Base-by-base conservation (phyloP, 2,888 invertebrate genomes). In the Strigamia maritima region DNA sequence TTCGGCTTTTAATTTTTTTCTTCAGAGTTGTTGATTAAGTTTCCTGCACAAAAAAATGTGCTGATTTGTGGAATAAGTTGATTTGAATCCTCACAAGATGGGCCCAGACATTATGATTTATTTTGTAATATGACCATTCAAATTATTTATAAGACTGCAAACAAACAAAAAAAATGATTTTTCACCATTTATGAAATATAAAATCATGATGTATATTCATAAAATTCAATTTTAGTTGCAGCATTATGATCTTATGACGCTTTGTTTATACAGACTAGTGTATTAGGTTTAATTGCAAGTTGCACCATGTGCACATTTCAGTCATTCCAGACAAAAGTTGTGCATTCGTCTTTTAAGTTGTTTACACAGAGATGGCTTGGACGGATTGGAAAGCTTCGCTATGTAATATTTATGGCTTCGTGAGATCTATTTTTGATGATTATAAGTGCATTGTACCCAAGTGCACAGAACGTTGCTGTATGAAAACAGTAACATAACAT, bases 371-470 rank as follows among this genome's bases (percentile, higher is more conserved):
- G 22, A 6, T 60, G 60, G 22, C 8, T 24, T 26, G 49, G 49
- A 49, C 19, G 49, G 49, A 49, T 65, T 26, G 10, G 16, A 24
- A 65, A 28, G 3, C 4, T 16, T 65, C 65, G 3, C 24, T 28
- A 65, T 65, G 28, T 26, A 65, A 65, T 65, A 65, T 65, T 65
- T 65, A 65, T 24, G 65, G 10, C 26, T 26, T 65, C n/a, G 26
- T 6, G 65, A 65, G 65, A 65, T 65, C 65, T 65, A 65, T 65
- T 26, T 65, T 65, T 65, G 65, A 65, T 65, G 65, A 65, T 65
- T 65, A 26, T 65, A 65, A 65, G 65, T 65, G 65, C 65, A 65
- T 65, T 65, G 65, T 65, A 49, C 49, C 49, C 49, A 49, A 16
- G n/a, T 49, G 49, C 44, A 10, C 38, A 38, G 7, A 38, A 38